These are phyloP conservation scores for Dreissena rostriformis DNA, from an alignment of 1,140 invertebrate species.

Conservation along the genomic window DNA sequence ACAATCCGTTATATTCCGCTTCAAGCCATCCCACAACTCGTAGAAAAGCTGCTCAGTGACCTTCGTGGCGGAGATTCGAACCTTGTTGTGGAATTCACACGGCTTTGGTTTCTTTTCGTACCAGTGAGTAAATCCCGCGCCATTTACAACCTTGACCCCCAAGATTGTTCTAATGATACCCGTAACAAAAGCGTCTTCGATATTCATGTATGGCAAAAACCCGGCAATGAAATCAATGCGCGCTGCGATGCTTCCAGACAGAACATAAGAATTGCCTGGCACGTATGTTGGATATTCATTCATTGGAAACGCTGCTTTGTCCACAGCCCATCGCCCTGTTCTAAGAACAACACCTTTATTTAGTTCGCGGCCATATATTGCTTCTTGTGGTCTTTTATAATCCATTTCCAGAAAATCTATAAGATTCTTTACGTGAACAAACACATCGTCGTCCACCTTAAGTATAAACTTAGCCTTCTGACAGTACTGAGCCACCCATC, in stretches of 20 bases:
- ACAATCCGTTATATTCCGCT: slow-evolving; percentile 28
- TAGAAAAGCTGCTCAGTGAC: slow-evolving; percentile 13
- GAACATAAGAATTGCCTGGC: slow-evolving; percentile 46
- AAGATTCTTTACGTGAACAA: slow-evolving; percentile 44
- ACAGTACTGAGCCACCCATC: slow-evolving; percentile 52
- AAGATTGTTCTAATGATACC: slow-evolving; percentile 27
- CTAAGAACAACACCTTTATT: slow-evolving; percentile 27
- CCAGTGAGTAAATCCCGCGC: slow-evolving; percentile 48
- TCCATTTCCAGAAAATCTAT: slow-evolving; percentile 22
- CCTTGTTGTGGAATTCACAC: slow-evolving; percentile 40
- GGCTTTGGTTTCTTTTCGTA: slow-evolving; percentile 38
- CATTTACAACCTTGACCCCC: slow-evolving; percentile 6
- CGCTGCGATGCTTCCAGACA: slow-evolving; percentile 26
- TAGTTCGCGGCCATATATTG: slow-evolving; percentile 31
- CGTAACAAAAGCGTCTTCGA: slow-evolving; percentile 52
- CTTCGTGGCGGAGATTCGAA: slow-evolving; percentile 46
- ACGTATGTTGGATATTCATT: slow-evolving; percentile 35
- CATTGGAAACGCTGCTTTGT: slow-evolving; percentile 14
- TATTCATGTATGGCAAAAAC: slow-evolving; percentile 45
- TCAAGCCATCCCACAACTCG: slow-evolving; percentile 33
- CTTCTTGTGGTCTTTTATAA: slow-evolving; percentile 7
- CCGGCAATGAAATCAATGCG: slow-evolving; percentile 31
- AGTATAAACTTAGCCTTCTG: slow-evolving; percentile 44
- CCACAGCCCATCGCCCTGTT: slow-evolving; percentile 39
- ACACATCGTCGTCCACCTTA: slow-evolving; percentile 54